A percentile compares a stretch with the other conserved stretches of the same genome.
These are phyloP conservation scores for Oncorhynchus masou DNA, from an alignment of 2,113 vertebrate genomes.

Conservation along the genomic window DNA sequence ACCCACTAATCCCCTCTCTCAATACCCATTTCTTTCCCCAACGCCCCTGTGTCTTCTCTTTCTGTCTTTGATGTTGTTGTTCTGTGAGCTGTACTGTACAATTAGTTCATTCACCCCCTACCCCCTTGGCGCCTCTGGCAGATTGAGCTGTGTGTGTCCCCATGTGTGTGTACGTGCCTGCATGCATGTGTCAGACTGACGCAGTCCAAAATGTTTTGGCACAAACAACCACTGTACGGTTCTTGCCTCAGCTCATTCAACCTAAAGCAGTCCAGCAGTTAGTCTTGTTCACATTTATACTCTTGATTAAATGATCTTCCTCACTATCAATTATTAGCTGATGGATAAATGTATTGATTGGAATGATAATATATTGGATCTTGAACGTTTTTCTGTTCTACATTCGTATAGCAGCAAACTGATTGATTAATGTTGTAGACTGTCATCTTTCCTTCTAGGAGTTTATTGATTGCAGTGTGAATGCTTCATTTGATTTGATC, in stretches of 20 bases:
- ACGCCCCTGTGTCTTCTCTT: background rate
- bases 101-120: slow-evolving; percentile 66
- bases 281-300: too few relatives aligned
- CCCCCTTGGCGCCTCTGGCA: slow-evolving; percentile 56
- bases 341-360: background rate
- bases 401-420: too few relatives aligned
- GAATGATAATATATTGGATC: too few relatives aligned
- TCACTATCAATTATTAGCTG: too few relatives aligned
- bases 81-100: slow-evolving; percentile 56
- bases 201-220: too few relatives aligned
- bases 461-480: background rate
- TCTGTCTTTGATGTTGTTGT: slow-evolving; percentile 37
- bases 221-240: background rate
- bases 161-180: background rate
- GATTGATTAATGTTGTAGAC: too few relatives aligned
- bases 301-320: background rate
- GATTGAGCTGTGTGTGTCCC: slow-evolving; percentile 8
- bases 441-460: too few relatives aligned
- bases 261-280: too few relatives aligned
- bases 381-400: too few relatives aligned
- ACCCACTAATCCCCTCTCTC: background rate
- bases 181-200: background rate
- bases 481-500: background rate
- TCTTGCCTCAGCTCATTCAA: background rate
- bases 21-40: background rate